phyloP scores from a whole-genome alignment of 2,797 vertebrate genomes.

The Channa striata region DNA sequence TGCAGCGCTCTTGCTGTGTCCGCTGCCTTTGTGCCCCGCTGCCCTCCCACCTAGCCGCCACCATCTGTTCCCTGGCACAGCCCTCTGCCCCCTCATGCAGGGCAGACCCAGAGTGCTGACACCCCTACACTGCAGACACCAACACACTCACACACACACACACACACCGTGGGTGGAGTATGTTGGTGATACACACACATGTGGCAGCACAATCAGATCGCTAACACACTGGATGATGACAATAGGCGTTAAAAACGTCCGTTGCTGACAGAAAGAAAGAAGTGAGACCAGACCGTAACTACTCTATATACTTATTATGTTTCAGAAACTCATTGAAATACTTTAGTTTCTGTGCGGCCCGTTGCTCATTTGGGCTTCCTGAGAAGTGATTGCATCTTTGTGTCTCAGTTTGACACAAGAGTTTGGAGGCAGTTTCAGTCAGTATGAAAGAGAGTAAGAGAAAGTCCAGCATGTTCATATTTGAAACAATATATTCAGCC shows the following conservation, averaged over 20 bases:
- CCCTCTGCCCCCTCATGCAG: constrained; percentile 44
- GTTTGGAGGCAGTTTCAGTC: too few species aligned
- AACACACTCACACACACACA: constrained; percentile 59
- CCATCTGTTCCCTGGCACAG: constrained; percentile 80
- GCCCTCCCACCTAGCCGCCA: constrained; percentile 62
- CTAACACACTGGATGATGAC: neutral
- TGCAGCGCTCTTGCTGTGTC: constrained; percentile 52
- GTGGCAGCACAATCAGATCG: constrained; percentile 9
- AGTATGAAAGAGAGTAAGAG: too few species aligned
- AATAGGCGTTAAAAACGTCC: neutral
- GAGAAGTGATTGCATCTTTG: too few species aligned
- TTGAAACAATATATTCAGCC: too few species aligned
- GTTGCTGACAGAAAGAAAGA: neutral
- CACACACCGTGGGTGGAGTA: constrained; percentile 28
- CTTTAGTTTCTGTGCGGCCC: too few species aligned
- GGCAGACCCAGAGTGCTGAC: constrained; percentile 70
- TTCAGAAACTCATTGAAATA: too few species aligned
- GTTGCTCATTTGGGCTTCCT: too few species aligned
- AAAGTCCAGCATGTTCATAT: too few species aligned
- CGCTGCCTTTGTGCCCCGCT: constrained; percentile 59
- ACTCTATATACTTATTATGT: neutral
- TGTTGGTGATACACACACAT: constrained; percentile 39
- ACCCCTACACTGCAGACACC: constrained; percentile 77
- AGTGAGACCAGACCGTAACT: neutral
- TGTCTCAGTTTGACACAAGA: too few species aligned